Base-by-base conservation (phyloP, 1,140 invertebrate species). In the Stegodyphus mimosarum region DNA sequence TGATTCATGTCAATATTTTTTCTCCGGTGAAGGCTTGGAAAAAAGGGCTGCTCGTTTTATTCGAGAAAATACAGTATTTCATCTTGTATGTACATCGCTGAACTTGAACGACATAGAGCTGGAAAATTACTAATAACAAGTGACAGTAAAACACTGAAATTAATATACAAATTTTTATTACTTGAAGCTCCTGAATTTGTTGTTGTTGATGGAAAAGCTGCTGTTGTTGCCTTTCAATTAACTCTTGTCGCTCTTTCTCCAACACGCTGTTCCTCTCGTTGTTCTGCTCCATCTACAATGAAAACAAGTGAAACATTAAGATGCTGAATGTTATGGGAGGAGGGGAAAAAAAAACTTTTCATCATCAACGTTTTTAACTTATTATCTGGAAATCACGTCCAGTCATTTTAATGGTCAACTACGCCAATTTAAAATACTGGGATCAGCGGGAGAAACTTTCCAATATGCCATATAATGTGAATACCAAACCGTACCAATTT, bases 161-260 rank as follows among this genome's bases (percentile, higher is more conserved):
- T 33, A 33, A 33, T 33, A 33, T 33, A 33, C 33, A 60, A 60
- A 60, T 9, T 67, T 17, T 33, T 88, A 90, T 88, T 85, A 92
- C 92, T 89, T 93, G 92, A 51, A 93, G 87, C 87, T 93, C 92
- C 87, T 93, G 92, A 52, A 93, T 91, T 88, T 91, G 92, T 86
- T 92, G 91, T 72, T 91, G 91, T 75, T 91, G 91, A 86, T 92
- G 92, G 76, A 91, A 90, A 85, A 92, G 90, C 88, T 92, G 92
- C 86, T 92, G 92, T 72, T 91, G 91, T 69, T 91, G 91, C 86
- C 91, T 92, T 83, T 92, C 90, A 50, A 81, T 85, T 52, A 87
- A 10, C 53, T 71, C 77, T 18, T 78, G 77, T 66, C 83, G 63
- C 53, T 76, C 63, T 17, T 49, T 64, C 50, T 75, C 63, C 33